Conservation (phyloP, 2,797 vertebrate genomes). For the Macrochelys suwanniensis region DNA sequence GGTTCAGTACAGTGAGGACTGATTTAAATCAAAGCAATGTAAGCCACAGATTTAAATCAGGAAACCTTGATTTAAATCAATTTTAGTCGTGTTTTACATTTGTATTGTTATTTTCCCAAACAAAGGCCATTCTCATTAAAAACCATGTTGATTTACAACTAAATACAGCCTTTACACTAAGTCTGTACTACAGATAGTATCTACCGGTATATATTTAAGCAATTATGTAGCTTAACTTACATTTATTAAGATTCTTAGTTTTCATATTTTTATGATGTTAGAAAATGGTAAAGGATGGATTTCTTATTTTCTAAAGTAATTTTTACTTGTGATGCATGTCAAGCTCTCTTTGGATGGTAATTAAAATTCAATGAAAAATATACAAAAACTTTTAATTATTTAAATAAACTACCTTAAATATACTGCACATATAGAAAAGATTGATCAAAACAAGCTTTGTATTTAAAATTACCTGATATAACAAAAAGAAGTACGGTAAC, state of each 20-base stretch:
- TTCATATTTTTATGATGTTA: not conserved
- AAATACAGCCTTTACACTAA: not conserved
- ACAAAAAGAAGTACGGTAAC: no score
- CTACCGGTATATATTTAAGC: not conserved
- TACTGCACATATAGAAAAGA: not conserved
- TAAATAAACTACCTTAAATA: no score
- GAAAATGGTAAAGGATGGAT: not conserved
- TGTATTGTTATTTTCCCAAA: not conserved
- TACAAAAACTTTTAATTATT: no score
- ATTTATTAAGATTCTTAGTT: not conserved
- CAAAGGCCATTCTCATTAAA: not conserved
- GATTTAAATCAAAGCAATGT: not conserved
- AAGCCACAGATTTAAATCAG: not conserved
- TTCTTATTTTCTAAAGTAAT: not conserved
- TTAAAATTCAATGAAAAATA: not conserved
- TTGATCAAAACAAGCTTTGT: no score
- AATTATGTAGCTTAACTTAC: not conserved
- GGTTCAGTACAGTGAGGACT: not conserved
- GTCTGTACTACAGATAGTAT: not conserved
- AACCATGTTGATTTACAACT: not conserved
- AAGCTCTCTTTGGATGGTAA: not conserved
- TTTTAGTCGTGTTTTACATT: not conserved
- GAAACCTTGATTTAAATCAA: no score
- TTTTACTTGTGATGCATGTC: not conserved
- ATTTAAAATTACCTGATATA: no score